Conservation (phyloP, 1,140 invertebrate species). For the Homalodisca vitripennis region DNA sequence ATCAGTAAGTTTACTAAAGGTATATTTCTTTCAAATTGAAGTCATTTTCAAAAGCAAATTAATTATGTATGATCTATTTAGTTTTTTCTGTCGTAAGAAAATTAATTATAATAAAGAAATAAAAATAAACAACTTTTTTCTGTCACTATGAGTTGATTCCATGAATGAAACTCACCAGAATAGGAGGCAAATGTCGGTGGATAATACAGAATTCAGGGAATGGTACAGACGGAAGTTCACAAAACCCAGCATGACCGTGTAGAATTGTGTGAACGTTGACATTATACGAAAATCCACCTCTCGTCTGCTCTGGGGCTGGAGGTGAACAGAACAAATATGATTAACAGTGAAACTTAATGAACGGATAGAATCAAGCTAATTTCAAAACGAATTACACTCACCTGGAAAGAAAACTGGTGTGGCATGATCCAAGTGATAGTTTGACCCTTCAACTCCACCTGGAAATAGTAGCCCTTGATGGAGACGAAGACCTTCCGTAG, state of each 20-base stretch:
- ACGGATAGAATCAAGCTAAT: too few relatives aligned
- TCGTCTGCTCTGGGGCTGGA: conserved; percentile 67
- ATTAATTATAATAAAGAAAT: too few relatives aligned
- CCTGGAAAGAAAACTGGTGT: conserved; percentile 83
- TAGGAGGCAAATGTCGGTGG: conserved; percentile 78
- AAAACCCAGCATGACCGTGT: conserved; percentile 91
- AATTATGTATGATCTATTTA: too few relatives aligned
- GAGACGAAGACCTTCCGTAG: conserved; percentile 96
- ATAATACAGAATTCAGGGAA: conserved; percentile 88
- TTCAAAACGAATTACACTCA: conserved; percentile 46
- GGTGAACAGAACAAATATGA: too few relatives aligned
- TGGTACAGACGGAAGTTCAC: conserved; percentile 92
- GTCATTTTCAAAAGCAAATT: too few relatives aligned
- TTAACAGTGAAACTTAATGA: too few relatives aligned
- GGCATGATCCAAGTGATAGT: conserved; percentile 98
- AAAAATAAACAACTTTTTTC: too few relatives aligned
- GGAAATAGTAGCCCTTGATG: conserved; percentile 98
- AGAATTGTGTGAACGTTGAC: conserved; percentile 98
- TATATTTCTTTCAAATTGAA: too few relatives aligned
- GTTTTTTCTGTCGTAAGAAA: too few relatives aligned
- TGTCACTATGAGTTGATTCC: too few relatives aligned
- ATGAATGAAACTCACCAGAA: conserved; percentile 39
- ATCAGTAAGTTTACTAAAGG: too few relatives aligned
- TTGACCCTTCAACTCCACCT: conserved; percentile 95
- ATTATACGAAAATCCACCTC: conserved; percentile 98